Conservation (phyloP, 2,113 vertebrate species). For the Apodemus speciosus region DNA sequence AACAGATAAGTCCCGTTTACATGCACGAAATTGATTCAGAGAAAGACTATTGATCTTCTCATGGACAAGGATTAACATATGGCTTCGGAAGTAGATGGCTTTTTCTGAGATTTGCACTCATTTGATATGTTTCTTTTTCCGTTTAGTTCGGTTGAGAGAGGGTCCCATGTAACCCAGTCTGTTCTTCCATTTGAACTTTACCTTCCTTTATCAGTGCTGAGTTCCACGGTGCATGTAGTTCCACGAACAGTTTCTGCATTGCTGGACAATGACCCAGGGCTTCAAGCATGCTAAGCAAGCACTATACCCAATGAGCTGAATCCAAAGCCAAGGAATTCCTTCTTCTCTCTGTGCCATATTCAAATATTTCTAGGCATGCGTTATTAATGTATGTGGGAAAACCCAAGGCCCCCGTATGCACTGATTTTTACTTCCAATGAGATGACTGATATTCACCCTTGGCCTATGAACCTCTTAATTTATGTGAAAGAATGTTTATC, state of each 20-base stretch:
- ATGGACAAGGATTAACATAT: not conserved
- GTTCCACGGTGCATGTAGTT: not conserved
- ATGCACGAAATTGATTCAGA: not conserved
- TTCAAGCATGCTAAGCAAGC: not conserved
- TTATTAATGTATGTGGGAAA: not conserved
- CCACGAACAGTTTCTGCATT: not conserved
- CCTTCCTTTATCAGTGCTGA: not conserved
- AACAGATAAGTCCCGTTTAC: not conserved
- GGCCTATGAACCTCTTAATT: not conserved
- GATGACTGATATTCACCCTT: not conserved
- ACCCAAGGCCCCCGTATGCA: not conserved
- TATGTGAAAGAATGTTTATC: not conserved
- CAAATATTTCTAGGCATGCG: not conserved
- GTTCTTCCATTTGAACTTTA: not conserved
- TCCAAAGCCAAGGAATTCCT: not conserved
- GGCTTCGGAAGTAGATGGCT: not conserved
- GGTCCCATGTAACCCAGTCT: not conserved
- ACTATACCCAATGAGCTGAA: not conserved
- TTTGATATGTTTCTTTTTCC: not conserved
- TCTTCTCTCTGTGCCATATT: not conserved
- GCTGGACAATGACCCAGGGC: not conserved
- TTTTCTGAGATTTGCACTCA: not conserved
- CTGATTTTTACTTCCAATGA: not conserved
- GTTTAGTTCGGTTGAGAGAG: not conserved
- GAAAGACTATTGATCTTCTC: not conserved